Base-by-base conservation (phyloP, 2,888 invertebrate genomes). In the Apamea monoglypha region DNA sequence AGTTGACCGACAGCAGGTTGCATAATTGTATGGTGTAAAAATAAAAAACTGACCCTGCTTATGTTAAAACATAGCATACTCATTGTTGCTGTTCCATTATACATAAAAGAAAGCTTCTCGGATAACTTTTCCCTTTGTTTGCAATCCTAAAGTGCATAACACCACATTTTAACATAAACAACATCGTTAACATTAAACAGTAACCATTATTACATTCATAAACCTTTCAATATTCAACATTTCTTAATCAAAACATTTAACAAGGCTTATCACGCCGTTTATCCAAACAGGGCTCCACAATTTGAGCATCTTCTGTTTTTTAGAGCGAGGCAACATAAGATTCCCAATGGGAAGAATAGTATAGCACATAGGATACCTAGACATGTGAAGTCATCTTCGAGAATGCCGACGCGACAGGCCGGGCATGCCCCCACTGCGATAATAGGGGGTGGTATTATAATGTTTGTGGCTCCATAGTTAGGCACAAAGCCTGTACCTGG, bases 341-440 rank as follows among this genome's bases (percentile, higher is more conserved):
- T 98, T 56, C 99, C 99, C 61, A 99, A 74, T 0, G 99, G 99
- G 92, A 99, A 99, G 95, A 98, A 98, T 53, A 98, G 95, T 83
- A 99, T 98, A 36, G 98, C 98, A 95, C 99, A 99, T 77, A 98
- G 96, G 25, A 99, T 97, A 78, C 99, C 99, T 68, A 98, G 97
- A 91, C 98, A 98, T 0, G 99, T 98, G 94, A 98, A 99, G 92
- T 99, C 98, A 90, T 99, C 99, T 95, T 99, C 98, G 66, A 99
- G 96, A 47, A 98, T 97, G 29, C 99, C 99, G 81, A 99, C 98
- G 88, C 99, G 97, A 92, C 99, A 99, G 2, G 98, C 98, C 2
- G 99, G 99, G 94, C 99, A 99, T 5, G 98, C 98, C 1, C 99
- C 99, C 1, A 99, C 98, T 0, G 98, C 96, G 83, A 99, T 98